phyloP scores from a whole-genome alignment of 2,797 vertebrate species.

The Poecilia picta region DNA sequence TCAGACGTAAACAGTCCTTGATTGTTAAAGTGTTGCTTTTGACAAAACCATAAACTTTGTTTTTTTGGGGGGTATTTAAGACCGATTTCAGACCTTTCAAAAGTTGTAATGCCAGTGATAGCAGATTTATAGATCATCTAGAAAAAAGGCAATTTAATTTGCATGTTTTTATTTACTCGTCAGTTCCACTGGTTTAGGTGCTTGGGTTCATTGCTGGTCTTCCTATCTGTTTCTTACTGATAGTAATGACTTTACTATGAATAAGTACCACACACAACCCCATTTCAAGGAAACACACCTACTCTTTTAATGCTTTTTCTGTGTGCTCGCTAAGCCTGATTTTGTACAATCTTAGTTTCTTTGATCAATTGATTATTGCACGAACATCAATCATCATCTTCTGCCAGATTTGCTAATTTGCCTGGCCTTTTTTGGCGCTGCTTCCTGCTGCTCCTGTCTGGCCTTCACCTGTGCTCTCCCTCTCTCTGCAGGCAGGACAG shows the following conservation, averaged over 20 bases:
- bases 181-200: no score
- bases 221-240: not conserved
- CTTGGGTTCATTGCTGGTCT: not conserved
- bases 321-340: conserved; percentile 7
- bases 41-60: not conserved
- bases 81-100: not conserved
- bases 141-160: not conserved
- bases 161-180: not conserved
- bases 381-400: conserved; percentile 42
- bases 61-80: not conserved
- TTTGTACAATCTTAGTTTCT: conserved; percentile 1
- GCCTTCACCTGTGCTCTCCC: conserved; percentile 82
- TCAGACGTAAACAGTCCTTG: not conserved
- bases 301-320: not conserved
- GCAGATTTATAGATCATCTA: not conserved
- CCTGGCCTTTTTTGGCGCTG: conserved; percentile 71
- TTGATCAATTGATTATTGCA: conserved; percentile 36
- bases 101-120: not conserved
- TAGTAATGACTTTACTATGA: not conserved
- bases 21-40: not conserved
- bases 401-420: conserved; percentile 42
- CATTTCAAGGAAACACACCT: not conserved
- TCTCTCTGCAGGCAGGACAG: conserved; percentile 97
- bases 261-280: not conserved
- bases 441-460: conserved; percentile 65